phyloP scores from a whole-genome alignment of 92 coral and sea anemone species.

The Epizoanthus ramosus region DNA sequence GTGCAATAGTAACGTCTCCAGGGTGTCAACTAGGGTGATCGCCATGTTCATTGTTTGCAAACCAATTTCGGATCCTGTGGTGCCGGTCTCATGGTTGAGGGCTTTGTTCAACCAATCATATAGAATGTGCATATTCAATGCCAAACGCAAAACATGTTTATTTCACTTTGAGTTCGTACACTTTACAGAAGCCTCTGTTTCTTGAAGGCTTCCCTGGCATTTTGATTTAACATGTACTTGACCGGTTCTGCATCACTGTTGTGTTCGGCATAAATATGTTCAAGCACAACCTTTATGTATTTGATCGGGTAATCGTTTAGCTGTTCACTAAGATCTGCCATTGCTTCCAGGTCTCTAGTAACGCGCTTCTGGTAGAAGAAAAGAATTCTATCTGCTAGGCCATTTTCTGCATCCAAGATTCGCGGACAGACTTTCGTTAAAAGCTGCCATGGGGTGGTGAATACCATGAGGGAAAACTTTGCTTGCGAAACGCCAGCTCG shows the following conservation, averaged over 20 bases:
- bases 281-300: too few relatives aligned
- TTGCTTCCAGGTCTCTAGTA: neutral
- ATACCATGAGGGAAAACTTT: too few relatives aligned
- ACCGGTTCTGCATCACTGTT: conserved; percentile 1
- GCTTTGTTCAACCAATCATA: conserved; percentile 47
- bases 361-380: too few relatives aligned
- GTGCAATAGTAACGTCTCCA: too few relatives aligned
- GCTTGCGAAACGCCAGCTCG: too few relatives aligned
- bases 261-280: neutral
- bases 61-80: neutral
- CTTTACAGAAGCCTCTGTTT: neutral
- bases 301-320: too few relatives aligned
- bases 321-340: neutral
- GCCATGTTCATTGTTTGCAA: conserved; percentile 56
- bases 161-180: conserved; percentile 19
- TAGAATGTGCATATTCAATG: conserved; percentile 49
- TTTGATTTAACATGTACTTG: conserved; percentile 45
- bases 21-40: conserved; percentile 48
- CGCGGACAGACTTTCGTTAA: too few relatives aligned
- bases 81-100: conserved; percentile 4
- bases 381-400: too few relatives aligned
- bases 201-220: conserved; percentile 57
- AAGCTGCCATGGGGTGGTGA: too few relatives aligned
- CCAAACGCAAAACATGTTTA: conserved; percentile 38
- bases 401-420: too few relatives aligned